Base-by-base conservation (phyloP, 2,797 vertebrate species). In the Vultur gryphus region DNA sequence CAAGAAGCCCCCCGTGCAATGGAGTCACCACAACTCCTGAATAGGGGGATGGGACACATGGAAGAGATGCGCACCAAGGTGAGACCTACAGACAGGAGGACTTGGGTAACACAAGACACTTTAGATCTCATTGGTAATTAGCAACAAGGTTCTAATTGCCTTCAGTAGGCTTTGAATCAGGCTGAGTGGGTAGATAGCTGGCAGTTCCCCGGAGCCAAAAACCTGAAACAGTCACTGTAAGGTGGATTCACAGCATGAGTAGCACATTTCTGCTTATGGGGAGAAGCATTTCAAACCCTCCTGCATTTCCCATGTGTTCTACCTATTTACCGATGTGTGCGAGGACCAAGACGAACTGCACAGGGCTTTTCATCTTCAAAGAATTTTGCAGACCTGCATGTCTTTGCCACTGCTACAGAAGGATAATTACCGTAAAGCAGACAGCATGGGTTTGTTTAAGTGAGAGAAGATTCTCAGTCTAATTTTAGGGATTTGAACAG, bases 401-500 rank as follows among this genome's bases (percentile, higher is more conserved):
- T 44, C 64, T 76, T 24, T 75, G 76, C 91, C 83, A 49, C 87
- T 62, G 93, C 91, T 96, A 25, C 90, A 82, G 71, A 25, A 92
- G 91, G 93, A 84, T 17, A 64, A 92, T 92, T 93, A 89, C 93
- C 4, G 35, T 15, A 83, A 84, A 88, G 89, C 93, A 96, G 90
- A 70, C 93, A 89, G 95, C 89, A 77, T 35, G 80, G 79, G 82
- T 94, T 84, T 96, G 94, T 52, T 66, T 57, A 76, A 96, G 93
- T 14, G 91, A 88, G 76, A 96, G 94, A 94, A 95, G 95, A 72
- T 73, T 95, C 93, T 93, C 93, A 62, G 80, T 67, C 95, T 97
- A 97, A 97, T 97, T 97, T 97, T 95, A 96, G 95, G 96, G 94
- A 72, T 46, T 89, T 81, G 96, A 97, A 96, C 96, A 96, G 96